Percentiles rank a stretch among this genome's conserved stretches.
phyloP scores from a whole-genome alignment of 1,140 invertebrate genomes.

The Pseudomyrmex concolor region DNA sequence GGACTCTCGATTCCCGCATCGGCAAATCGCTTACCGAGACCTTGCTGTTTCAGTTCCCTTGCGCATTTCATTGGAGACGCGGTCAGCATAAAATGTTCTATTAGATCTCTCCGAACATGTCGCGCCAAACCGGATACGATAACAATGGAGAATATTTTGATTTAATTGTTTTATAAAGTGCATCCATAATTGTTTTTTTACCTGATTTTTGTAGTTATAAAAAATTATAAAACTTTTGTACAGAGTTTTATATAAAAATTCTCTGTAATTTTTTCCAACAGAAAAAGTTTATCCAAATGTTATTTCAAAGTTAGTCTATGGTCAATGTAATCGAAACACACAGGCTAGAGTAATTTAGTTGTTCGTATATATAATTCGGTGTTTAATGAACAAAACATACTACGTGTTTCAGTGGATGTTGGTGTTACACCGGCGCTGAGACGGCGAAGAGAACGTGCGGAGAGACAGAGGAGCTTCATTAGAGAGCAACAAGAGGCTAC shows the following conservation, averaged over 20 bases:
- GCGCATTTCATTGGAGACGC: slow-evolving; percentile 59
- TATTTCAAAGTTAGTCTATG: too few relatives aligned
- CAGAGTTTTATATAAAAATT: too few relatives aligned
- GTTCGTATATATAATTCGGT: neutral
- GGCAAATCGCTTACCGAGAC: slow-evolving; percentile 59
- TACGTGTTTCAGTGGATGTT: slow-evolving; percentile 84
- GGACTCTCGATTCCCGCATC: slow-evolving; percentile 57
- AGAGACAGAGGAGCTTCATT: slow-evolving; percentile 92
- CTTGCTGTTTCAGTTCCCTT: slow-evolving; percentile 61
- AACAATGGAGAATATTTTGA: neutral
- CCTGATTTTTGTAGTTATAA: neutral
- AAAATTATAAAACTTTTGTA: neutral
- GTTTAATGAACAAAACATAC: slow-evolving; percentile 48
- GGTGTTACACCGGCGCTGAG: slow-evolving; percentile 91
- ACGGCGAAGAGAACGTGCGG: slow-evolving; percentile 90
- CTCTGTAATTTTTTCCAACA: too few relatives aligned
- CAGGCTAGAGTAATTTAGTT: neutral
- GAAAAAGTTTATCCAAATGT: too few relatives aligned
- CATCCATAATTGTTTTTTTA: neutral
- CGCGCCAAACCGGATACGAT: neutral
- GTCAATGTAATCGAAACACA: too few relatives aligned
- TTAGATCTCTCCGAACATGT: slow-evolving; percentile 13
- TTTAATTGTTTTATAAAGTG: neutral
- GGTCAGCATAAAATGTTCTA: slow-evolving; percentile 26
- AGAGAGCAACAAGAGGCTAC: slow-evolving; percentile 91